Evolutionary conservation across 2,113 vertebrate genomes (phyloP).

Genomic region (Ctenodactylus gundi): DNA sequence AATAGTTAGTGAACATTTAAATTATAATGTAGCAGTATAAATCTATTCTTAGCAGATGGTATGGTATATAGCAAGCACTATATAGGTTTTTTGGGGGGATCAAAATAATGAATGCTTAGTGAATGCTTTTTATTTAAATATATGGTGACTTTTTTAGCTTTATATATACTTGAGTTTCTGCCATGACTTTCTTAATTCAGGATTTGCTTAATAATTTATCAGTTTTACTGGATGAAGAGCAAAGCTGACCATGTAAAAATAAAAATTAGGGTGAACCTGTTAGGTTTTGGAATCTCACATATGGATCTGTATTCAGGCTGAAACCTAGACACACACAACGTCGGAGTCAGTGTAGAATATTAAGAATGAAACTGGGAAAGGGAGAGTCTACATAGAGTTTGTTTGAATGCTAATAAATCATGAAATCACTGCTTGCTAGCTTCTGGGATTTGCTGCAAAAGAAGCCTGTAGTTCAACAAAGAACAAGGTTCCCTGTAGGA

Average conservation of each 20-base stretch:
- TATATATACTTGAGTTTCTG: background rate
- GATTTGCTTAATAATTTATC: constrained; percentile 59
- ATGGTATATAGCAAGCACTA: background rate
- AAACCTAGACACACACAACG: constrained; percentile 50
- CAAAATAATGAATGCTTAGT: background rate
- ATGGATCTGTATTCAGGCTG: constrained; percentile 47
- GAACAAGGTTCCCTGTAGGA: background rate
- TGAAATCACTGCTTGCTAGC: constrained; percentile 65
- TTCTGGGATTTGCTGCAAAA: constrained; percentile 44
- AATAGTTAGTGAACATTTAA: background rate
- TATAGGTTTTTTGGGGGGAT: background rate
- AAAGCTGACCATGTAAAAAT: constrained; percentile 41
- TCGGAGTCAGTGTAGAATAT: constrained; percentile 57
- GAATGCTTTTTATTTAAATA: constrained; percentile 1
- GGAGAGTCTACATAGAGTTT: constrained; percentile 69
- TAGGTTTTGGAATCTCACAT: constrained; percentile 35
- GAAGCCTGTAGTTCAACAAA: constrained; percentile 62
- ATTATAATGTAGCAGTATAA: background rate
- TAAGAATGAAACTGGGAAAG: constrained; percentile 42
- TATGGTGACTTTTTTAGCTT: background rate
- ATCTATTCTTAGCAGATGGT: background rate
- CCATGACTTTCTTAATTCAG: constrained; percentile 49
- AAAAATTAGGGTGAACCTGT: background rate
- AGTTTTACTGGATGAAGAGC: constrained; percentile 50
- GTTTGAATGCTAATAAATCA: constrained; percentile 79